phyloP scores from a whole-genome alignment of 2,888 invertebrate genomes.

The Crioceris asparagi region DNA sequence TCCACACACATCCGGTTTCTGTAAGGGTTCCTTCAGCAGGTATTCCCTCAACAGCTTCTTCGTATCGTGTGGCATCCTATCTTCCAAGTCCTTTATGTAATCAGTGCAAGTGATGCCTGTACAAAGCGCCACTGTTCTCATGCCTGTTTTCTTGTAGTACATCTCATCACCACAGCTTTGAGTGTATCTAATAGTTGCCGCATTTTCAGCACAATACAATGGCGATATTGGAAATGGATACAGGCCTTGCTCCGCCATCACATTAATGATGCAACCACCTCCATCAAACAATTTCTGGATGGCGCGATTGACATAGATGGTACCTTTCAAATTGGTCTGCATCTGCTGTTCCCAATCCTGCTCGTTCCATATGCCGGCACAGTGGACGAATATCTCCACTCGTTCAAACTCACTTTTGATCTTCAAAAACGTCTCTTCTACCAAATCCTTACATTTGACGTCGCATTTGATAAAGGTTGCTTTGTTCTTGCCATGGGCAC shows the following conservation, averaged over 20 bases:
- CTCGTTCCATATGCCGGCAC: constrained; percentile 31
- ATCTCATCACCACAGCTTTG: constrained; percentile 30
- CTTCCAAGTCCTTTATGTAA: constrained; percentile 25
- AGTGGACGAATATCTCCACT: constrained; percentile 28
- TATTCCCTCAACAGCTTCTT: constrained; percentile 19
- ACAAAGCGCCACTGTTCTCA: constrained; percentile 35
- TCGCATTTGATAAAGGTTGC: constrained; percentile 31
- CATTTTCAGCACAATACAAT: constrained; percentile 38
- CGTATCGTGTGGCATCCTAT: constrained; percentile 23
- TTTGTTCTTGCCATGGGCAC: constrained; percentile 28
- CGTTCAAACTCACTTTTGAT: constrained; percentile 10
- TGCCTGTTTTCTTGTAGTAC: constrained; percentile 29
- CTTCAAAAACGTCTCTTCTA: constrained; percentile 23
- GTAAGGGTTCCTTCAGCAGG: constrained; percentile 21
- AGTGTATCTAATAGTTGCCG: constrained; percentile 32
- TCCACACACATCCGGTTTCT: constrained; percentile 30
- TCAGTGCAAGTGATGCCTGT: constrained; percentile 34
- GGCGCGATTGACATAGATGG: constrained; percentile 11
- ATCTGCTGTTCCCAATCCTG: constrained; percentile 32
- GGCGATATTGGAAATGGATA: constrained; percentile 38
- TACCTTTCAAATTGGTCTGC: constrained; percentile 31
- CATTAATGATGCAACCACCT: constrained; percentile 43
- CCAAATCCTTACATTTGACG: constrained; percentile 27
- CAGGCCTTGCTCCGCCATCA: constrained; percentile 41
- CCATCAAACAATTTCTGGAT: constrained; percentile 24